These are phyloP conservation scores for Platyrinchus mystaceus DNA, from an alignment of 2,797 vertebrate species.

Conservation along the genomic window DNA sequence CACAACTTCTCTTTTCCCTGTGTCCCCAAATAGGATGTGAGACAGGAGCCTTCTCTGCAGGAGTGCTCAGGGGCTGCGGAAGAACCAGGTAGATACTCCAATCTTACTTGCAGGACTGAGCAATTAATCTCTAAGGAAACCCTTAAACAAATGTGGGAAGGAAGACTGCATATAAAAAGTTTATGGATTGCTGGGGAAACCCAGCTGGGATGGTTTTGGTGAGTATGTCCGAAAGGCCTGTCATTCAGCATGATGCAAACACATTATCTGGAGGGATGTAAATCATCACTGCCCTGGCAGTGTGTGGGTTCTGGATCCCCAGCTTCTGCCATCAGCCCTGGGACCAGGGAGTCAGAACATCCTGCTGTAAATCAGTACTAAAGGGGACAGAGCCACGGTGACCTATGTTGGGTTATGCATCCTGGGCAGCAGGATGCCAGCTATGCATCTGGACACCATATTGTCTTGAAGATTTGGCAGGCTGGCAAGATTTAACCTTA, in stretches of 20 bases:
- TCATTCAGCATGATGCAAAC: fast-evolving
- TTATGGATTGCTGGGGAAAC: neutral
- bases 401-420: fast-evolving
- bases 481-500: neutral
- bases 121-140: neutral
- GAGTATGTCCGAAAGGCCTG: neutral
- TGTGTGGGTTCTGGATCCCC: neutral
- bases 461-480: slow-evolving; percentile 29
- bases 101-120: neutral
- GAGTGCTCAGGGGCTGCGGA: neutral
- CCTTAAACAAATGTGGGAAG: neutral
- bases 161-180: neutral
- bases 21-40: neutral
- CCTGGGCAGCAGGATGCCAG: neutral
- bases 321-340: neutral
- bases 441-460: slow-evolving; percentile 29
- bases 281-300: neutral
- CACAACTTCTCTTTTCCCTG: neutral
- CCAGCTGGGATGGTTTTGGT: neutral
- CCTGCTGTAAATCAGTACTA: neutral
- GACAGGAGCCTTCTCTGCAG: neutral
- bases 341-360: neutral
- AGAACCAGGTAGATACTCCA: neutral
- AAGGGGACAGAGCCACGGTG: neutral
- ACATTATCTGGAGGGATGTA: fast-evolving